Evolutionary conservation across 1,140 invertebrate genomes (phyloP), one percentile per base, ranked within the genome.

Genomic region (Habropoda laboriosa): DNA sequence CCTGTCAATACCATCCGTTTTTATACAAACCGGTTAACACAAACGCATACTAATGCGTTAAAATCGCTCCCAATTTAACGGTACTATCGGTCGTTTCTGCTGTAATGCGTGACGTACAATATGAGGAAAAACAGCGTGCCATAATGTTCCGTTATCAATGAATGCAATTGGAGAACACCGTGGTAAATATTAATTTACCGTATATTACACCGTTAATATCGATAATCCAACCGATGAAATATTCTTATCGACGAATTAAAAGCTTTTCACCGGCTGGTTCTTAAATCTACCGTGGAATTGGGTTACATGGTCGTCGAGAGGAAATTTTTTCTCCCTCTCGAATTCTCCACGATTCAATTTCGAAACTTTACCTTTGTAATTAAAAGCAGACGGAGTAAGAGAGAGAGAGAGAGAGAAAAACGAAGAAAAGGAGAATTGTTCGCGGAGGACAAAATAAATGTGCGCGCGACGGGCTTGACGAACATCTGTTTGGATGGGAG

Each of bases 401-500:
- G n/a, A n/a, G n/a, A n/a, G n/a, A n/a, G n/a, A n/a, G n/a, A n/a
- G n/a, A n/a, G n/a, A n/a, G n/a, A n/a, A n/a, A n/a, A n/a, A n/a
- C n/a, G n/a, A n/a, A n/a, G n/a, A n/a, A n/a, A n/a, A n/a, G n/a
- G n/a, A 24, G 51, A 67, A 35, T 51, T 30, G 61, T 10, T 12
- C 21, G n/a, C 12, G 21, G 18, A 4, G 27, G 57, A 68, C 32
- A 18, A 49, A 24, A 55, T 58, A 77, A 77, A 77, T 38, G 64
- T 32, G n/a, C 21, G n/a, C 21, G 24, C 16, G 53, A 7, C 21
- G 21, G 12, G 13, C 57, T 51, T 60, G 55, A 21, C 57, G 40
- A 64, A 79, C 77, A 57, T 64, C 68, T 64, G 70, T 73, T 79
- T 68, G 3, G n/a, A n/a, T n/a, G n/a, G 4, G 68, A 63, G 21